Base-by-base conservation (phyloP, 1,140 invertebrate species). In the Bombyx mandarina region DNA sequence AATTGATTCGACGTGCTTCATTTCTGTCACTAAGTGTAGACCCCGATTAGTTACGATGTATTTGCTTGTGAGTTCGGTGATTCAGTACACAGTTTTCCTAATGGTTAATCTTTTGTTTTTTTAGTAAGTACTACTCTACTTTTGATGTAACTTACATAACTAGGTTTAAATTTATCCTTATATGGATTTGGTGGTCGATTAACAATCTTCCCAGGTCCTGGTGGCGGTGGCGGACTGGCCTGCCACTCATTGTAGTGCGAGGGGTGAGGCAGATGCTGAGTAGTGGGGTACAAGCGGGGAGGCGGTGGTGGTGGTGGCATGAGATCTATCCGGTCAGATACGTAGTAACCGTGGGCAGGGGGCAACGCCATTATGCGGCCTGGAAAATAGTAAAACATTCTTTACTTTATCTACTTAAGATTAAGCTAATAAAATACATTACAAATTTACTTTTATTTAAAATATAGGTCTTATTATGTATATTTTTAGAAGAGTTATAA, bases 281-380 rank as follows among this genome's bases (percentile, higher is more conserved):
- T 54, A 71, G 54, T 57, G 69, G 57, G 8, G 26, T 35, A 55
- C 8, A 57, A 61, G 12, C 56, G 61, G 1, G 60, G 51, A 12
- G 57, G 52, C 7, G 56, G 49, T 4, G 54, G 26, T 4, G 58
- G 52, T 8, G 45, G 49, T 53, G 66, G 52, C 26, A 44, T 50
- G 47, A 9, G 55, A 58, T 86, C 85, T 12, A 86, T 77, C 22
- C 86, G 75, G 52, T 88, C 81, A 0, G 83, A 75, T 52, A 88
- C 78, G 66, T 87, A 88, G 66, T 88, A 88, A 3, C 85, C 84
- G 2, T 77, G 75, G 0, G 80, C 73, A 4, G 79, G 71, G 0
- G 85, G 82, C 0, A 87, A 56, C 5, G 65, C 74, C 79, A 88
- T 77, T 22, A 88, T 78, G 43, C 86, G 75, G 52, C 83, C 85